Evolutionary conservation across 2,113 vertebrate genomes (phyloP), one percentile per base, ranked within the genome.

Genomic region (Tetraodon nigroviridis): DNA sequence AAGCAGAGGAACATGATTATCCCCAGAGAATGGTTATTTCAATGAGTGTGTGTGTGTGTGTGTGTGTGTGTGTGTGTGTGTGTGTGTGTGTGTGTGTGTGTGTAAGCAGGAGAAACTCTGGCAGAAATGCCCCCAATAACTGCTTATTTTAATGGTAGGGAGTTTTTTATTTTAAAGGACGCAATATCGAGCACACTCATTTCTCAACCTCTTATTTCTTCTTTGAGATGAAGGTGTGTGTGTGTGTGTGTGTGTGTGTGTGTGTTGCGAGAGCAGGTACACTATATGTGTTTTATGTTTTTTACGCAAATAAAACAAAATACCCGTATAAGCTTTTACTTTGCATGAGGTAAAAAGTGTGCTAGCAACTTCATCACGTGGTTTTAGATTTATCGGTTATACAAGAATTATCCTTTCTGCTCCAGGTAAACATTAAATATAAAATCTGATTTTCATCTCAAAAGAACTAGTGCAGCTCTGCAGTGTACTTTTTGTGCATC

Each of bases 1-100:
- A 83, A 79, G 79, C 76, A 44, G 58, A 78, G 72, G 76, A 72
- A 85, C 70, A 72, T 85, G 80, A 62, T 72, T 64, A 64, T 86
- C 82, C 80, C 73, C 21, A 24, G 71, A 76, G 76, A 76, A 79
- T 37, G 60, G 32, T 20, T 69, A 32, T 15, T 64, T 52, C 71
- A 1, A 24, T 60, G 15, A 55, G 16, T 48, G 21, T 58, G 22
- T 47, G 15, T 51, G 42, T 45, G 19, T 56, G 40, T 61, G 62
- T 46, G 55, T 67, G 48, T 27, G 24, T 27, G 7, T 61, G 62
- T 46, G 55, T 67, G 48, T 27, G 24, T 27, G 7, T 62, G 27
- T 70, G 47, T 58, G 1, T 29, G 27, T 59, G 47, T 27, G 18
- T 57, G 51, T 61, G 12, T 62, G 27, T 70, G 47, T 58, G 48